phyloP scores from a whole-genome alignment of 2,797 vertebrate genomes.

The Lacerta agilis region DNA sequence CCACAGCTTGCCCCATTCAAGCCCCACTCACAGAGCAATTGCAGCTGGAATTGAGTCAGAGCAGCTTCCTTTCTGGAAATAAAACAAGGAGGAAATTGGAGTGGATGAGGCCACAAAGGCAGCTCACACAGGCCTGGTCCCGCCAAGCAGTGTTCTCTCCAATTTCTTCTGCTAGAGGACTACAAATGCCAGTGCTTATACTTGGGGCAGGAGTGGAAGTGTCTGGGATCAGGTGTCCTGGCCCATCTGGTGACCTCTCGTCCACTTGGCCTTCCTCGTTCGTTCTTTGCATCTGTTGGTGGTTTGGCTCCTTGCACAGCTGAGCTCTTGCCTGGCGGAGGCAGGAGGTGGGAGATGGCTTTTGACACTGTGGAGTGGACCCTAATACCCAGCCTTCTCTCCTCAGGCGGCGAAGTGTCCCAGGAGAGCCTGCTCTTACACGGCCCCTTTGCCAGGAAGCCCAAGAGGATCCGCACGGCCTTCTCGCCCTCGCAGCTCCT shows the following conservation, averaged over 20 bases:
- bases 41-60: background rate
- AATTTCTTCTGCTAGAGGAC: background rate
- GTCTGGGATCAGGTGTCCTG: background rate
- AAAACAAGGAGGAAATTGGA: background rate
- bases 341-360: too few species aligned
- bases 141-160: background rate
- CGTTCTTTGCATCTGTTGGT: background rate
- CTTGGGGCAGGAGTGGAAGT: background rate
- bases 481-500: slow-evolving; percentile 97
- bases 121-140: background rate
- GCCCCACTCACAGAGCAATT: background rate
- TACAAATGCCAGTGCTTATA: background rate
- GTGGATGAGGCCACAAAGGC: background rate
- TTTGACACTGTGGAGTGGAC: background rate
- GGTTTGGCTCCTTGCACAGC: background rate
- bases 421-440: slow-evolving; percentile 95
- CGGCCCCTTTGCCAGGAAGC: slow-evolving; percentile 94
- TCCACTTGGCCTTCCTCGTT: background rate
- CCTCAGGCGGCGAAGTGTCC: slow-evolving; percentile 89
- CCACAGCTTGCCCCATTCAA: background rate
- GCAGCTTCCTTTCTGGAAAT: background rate
- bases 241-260: background rate
- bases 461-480: slow-evolving; percentile 96
- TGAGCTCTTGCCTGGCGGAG: background rate
- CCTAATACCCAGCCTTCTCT: background rate